These are phyloP conservation scores for Oreochromis grahami DNA, from an alignment of 2,797 vertebrate genomes.

Conservation along the genomic window DNA sequence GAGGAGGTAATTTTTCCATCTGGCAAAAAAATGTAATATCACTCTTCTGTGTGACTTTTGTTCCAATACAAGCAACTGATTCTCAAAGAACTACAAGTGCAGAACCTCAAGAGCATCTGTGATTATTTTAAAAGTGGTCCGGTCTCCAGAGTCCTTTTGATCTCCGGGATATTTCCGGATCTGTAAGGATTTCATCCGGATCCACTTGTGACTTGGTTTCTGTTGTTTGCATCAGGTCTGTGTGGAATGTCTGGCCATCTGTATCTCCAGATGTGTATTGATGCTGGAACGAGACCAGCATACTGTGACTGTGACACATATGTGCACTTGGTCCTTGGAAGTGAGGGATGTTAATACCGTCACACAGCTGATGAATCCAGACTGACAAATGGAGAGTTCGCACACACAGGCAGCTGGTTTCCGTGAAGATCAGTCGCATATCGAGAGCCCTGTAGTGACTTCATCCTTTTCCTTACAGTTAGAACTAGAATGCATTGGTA, in stretches of 20 bases:
- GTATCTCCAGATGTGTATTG: conserved; percentile 48
- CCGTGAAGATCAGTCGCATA: conserved; percentile 26
- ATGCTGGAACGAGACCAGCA: conserved; percentile 21
- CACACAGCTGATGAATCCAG: conserved; percentile 18
- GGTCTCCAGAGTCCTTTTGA: background rate
- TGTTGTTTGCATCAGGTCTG: conserved; percentile 27
- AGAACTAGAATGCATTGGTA: conserved; percentile 56
- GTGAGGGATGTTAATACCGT: conserved; percentile 7
- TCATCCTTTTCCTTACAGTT: conserved; percentile 54
- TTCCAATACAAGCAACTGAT: background rate
- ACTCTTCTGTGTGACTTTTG: background rate
- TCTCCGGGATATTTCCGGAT: background rate
- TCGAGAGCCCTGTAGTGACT: conserved; percentile 48
- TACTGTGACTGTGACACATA: conserved; percentile 36
- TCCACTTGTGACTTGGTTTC: conserved; percentile 15
- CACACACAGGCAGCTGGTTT: conserved; percentile 32
- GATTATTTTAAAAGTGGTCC: background rate
- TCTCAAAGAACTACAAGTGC: background rate
- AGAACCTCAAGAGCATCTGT: background rate
- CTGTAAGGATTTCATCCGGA: conserved; percentile 6
- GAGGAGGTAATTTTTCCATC: background rate
- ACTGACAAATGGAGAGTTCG: conserved; percentile 58
- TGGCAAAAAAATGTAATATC: background rate
- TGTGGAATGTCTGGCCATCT: conserved; percentile 48
- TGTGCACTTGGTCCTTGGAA: conserved; percentile 10